Conservation (phyloP, 2,113 vertebrate genomes). For the Sapajus apella region DNA sequence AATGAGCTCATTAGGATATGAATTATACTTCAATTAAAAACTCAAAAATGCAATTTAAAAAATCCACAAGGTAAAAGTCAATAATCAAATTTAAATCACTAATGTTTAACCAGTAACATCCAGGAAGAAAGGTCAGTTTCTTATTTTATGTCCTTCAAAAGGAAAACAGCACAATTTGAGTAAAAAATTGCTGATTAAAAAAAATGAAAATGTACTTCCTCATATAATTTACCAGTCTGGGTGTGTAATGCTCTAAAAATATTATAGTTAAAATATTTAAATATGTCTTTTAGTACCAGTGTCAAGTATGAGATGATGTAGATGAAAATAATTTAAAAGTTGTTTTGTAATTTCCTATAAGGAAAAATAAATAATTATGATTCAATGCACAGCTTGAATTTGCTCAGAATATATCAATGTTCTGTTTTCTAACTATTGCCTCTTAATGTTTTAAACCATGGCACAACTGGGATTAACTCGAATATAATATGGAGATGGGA, state of each 20-base stretch:
- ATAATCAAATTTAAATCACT: not conserved
- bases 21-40: not conserved
- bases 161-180: not conserved
- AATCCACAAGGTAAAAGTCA: not conserved
- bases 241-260: not conserved
- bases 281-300: not conserved
- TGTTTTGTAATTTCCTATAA: not conserved
- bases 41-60: not conserved
- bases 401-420: not conserved
- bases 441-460: not conserved
- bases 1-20: not conserved
- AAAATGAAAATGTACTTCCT: not conserved
- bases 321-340: not conserved
- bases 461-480: not conserved
- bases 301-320: not conserved
- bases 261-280: not conserved
- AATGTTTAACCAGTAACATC: not conserved
- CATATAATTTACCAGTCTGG: not conserved
- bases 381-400: not conserved
- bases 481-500: not conserved
- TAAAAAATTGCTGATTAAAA: not conserved
- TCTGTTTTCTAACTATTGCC: not conserved
- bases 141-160: not conserved
- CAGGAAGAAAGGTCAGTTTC: not conserved
- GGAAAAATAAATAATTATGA: not conserved